Evolutionary conservation across 2,797 vertebrate species (phyloP), one percentile per base, ranked within the genome.

Genomic region (Sus cebifrons): DNA sequence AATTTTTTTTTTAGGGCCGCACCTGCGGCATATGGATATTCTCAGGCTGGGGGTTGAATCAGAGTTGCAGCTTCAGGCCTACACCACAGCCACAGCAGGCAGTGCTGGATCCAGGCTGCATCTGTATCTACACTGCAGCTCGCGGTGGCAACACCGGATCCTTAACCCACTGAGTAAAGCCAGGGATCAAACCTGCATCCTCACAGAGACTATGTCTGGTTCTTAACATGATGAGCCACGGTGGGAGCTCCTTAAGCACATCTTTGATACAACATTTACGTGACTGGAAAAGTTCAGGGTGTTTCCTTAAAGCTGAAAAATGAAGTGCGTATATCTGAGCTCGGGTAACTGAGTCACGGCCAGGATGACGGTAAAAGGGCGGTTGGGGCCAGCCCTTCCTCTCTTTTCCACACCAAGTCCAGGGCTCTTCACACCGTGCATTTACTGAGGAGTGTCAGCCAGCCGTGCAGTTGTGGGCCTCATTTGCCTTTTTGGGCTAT

Each of bases 231-330:
- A 6, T 49, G 44, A 49, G 44, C 44, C 44, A 49, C 44, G 44
- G 44, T 49, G 44, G 44, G 44, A 49, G 44, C 44, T 49, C 9
- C 44, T 49, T 16, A 89, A 79, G 73, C 40, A 91, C 74, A 62
- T 44, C 56, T 92, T 92, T 92, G 70, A 73, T 95, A 56, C 8
- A 91, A 87, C 49, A 81, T 89, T 81, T 74, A 36, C 13, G 15
- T 56, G 62, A 70, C 70, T 91, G 44, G 18, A 91, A 86, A 96
- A 89, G 44, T 89, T 74, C 60, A 95, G 78, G 44, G 52, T 74
- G 96, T 95, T 90, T 70, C 54, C 68, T 93, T 82, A 68, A 88
- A 94, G 79, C 78, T 94, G 74, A 58, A 91, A 89, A 96, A 93
- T 3, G 44, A 84, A 92, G 70, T 4, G 6, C 32, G 60, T 67